Conservation (phyloP, 2,888 invertebrate genomes). For the Eupithecia dodoneata region DNA sequence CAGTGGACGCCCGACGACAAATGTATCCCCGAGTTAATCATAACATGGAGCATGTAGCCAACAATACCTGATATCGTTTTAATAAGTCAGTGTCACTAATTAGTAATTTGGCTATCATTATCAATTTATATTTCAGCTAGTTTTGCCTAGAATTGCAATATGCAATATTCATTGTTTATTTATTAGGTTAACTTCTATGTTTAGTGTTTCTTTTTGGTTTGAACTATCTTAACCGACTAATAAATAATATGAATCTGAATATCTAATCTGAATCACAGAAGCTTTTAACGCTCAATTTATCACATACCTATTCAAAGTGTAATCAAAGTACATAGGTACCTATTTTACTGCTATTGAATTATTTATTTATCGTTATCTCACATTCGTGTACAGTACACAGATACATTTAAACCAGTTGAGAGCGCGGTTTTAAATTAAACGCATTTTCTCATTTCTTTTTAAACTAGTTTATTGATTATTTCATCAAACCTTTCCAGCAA, state of each 20-base stretch:
- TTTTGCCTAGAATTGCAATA: background rate
- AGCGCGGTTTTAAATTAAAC: background rate
- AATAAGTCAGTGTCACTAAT: constrained; percentile 63
- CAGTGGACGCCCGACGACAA: constrained; percentile 55
- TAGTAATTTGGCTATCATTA: constrained; percentile 61
- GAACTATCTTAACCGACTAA: background rate
- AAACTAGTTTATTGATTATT: background rate
- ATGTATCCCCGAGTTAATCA: constrained; percentile 59
- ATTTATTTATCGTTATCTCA: background rate
- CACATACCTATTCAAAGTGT: background rate
- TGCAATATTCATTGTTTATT: background rate
- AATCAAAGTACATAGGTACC: background rate
- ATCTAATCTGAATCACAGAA: background rate
- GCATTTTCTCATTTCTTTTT: background rate
- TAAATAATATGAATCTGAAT: background rate
- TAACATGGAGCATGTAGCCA: constrained; percentile 52
- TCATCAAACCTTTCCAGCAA: background rate
- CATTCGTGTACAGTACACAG: background rate
- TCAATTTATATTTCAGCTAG: background rate
- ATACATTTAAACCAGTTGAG: background rate
- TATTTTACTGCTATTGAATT: background rate
- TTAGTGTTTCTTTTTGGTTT: background rate
- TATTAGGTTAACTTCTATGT: background rate
- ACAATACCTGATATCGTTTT: constrained; percentile 50
- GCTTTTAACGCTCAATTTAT: background rate